Conservation (phyloP, 1,140 invertebrate species). For the Drosophila mojavensis region DNA sequence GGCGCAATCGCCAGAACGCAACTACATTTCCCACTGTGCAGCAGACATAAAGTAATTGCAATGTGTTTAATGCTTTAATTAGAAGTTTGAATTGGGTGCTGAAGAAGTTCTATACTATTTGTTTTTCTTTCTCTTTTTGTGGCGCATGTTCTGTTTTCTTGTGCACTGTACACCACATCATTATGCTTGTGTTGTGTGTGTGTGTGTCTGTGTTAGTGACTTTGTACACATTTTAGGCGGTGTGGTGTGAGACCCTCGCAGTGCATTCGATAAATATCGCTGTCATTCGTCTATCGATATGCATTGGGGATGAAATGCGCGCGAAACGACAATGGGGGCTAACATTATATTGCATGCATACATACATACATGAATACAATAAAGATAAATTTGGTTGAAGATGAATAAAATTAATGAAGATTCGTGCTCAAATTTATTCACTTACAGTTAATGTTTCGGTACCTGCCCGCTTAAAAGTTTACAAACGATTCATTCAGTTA, state of each 20-base stretch:
- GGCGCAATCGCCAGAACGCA: constrained; percentile 36
- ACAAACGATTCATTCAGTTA: constrained; percentile 26
- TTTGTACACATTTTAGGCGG: constrained; percentile 77
- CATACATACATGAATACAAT: neutral
- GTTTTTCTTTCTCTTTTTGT: constrained; percentile 46
- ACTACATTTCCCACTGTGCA: constrained; percentile 47
- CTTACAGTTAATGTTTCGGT: constrained; percentile 73
- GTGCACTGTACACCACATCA: constrained; percentile 76
- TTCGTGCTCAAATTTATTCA: neutral
- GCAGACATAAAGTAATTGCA: constrained; percentile 52
- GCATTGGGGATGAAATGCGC: constrained; percentile 47
- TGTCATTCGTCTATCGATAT: constrained; percentile 37
- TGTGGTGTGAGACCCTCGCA: constrained; percentile 71
- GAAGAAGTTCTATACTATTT: constrained; percentile 12
- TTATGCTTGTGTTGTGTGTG: constrained; percentile 52
- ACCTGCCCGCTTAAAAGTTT: constrained; percentile 37
- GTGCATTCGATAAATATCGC: constrained; percentile 53
- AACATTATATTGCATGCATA: constrained; percentile 16
- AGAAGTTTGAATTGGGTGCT: constrained; percentile 7
- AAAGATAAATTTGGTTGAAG: neutral
- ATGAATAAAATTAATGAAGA: neutral
- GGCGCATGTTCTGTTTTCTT: constrained; percentile 81
- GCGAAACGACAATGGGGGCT: constrained; percentile 37
- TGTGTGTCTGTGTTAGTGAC: constrained; percentile 54
- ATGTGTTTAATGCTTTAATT: constrained; percentile 34